These are phyloP conservation scores for Parascotia fuliginaria DNA, from an alignment of 2,888 invertebrate species.

Conservation along the genomic window DNA sequence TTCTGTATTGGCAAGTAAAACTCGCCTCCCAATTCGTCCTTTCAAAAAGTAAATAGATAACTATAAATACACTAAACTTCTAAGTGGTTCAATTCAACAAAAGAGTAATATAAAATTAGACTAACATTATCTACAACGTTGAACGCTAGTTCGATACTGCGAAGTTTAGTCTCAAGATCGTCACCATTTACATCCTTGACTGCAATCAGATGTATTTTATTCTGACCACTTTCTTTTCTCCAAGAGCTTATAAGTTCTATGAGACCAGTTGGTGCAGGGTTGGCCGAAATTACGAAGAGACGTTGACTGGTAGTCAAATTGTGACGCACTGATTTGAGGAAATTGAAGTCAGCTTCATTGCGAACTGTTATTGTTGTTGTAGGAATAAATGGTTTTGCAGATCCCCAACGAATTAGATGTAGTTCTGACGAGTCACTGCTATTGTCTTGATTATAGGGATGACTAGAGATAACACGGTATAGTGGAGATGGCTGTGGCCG, in stretches of 20 bases:
- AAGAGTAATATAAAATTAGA: no score
- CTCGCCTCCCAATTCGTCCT: conserved; percentile 50
- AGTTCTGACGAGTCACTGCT: conserved; percentile 21
- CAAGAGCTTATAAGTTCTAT: conserved; percentile 41
- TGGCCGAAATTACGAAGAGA: conserved; percentile 38
- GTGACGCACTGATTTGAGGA: conserved; percentile 29
- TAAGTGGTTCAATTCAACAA: not conserved
- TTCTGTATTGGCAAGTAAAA: conserved; percentile 41
- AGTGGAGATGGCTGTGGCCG: conserved; percentile 11
- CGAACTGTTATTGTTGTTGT: conserved; percentile 36
- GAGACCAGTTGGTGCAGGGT: conserved; percentile 40
- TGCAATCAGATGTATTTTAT: conserved; percentile 37
- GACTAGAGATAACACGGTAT: conserved; percentile 29
- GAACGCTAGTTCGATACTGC: conserved; percentile 32
- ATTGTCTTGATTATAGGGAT: conserved; percentile 14
- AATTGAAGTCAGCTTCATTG: conserved; percentile 32
- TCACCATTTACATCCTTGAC: conserved; percentile 19
- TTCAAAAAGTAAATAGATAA: conserved; percentile 13
- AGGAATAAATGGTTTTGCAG: not conserved
- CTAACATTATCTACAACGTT: conserved; percentile 41
- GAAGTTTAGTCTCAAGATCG: conserved; percentile 20
- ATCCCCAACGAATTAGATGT: conserved; percentile 37
- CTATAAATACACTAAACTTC: not conserved
- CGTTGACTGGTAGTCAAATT: conserved; percentile 24
- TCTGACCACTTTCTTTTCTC: conserved; percentile 37